Conservation (phyloP, 2,888 invertebrate species). For the Nezara viridula region DNA sequence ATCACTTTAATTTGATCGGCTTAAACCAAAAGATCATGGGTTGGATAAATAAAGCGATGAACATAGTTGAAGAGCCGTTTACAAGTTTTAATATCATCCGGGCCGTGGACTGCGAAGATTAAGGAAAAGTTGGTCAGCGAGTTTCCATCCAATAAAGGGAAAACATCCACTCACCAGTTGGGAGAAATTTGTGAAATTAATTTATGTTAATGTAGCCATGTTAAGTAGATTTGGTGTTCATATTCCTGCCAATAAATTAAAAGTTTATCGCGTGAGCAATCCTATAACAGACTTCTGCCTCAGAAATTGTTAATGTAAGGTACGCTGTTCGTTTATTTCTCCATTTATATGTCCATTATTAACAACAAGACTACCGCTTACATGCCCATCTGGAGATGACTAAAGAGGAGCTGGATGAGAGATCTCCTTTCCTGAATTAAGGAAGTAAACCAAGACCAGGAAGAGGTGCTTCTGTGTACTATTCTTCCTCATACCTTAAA, state of each 20-base stretch:
- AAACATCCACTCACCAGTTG: not conserved
- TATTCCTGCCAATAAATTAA: not conserved
- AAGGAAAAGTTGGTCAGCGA: not conserved
- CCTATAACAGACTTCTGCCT: not conserved
- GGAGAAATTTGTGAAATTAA: not conserved
- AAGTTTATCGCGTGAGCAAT: not conserved
- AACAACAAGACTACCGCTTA: too few species aligned
- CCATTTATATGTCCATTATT: too few species aligned
- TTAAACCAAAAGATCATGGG: not conserved
- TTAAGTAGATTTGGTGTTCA: not conserved
- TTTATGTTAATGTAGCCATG: not conserved
- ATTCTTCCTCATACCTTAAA: too few species aligned
- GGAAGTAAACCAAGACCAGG: too few species aligned
- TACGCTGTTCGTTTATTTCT: too few species aligned
- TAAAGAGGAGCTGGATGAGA: too few species aligned
- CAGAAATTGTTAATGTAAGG: too few species aligned
- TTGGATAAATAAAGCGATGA: not conserved
- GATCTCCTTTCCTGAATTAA: too few species aligned
- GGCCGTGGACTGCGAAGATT: not conserved
- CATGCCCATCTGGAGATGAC: too few species aligned
- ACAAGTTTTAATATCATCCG: not conserved
- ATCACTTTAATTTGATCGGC: not conserved
- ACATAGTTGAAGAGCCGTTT: constrained; percentile 1
- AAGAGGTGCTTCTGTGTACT: too few species aligned
- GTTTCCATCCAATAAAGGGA: constrained; percentile 7